Base-by-base conservation (phyloP, 1,140 invertebrate genomes). In the Lamellibrachia luymesi region DNA sequence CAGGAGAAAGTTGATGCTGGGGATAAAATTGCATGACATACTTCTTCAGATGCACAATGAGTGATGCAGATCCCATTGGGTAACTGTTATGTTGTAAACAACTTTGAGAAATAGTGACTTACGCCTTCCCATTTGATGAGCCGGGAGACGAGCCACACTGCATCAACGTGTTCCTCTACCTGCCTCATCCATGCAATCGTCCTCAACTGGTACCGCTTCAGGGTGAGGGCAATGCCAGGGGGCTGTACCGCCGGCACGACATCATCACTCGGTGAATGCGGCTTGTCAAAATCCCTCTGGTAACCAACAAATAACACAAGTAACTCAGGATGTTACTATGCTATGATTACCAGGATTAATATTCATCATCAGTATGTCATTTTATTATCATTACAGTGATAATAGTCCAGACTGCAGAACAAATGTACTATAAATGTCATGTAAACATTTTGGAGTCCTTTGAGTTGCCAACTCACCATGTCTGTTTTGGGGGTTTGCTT, bases 151-250 rank as follows among this genome's bases (percentile, higher is more conserved):
- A 51, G 27, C 92, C 92, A 92, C 8, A 2, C 8, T 17, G 50
- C 17, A 50, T 27, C 92, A 50, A 92, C 52, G 10, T 64, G 50
- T 51, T 51, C 49, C 52, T 92, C 92, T n/a, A 92, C 2, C 8
- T 50, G 8, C 2, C 7, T 51, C 92, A 92, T 92, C 92, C 92
- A 92, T 51, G 50, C 92, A n/a, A 52, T 2, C 2, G 92, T 52
- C 27, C 52, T 38, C 50, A 92, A n/a, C 27, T 92, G 92, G 52
- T 92, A 92, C 50, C 51, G 50, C 52, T 92, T 92, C 51, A 92
- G 92, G 4, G 50, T 38, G 27, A 92, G 51, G 27, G 50, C 27
- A 17, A 92, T 92, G 27, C 27, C 92, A 17, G 50, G 8, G 49
- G 92, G 92, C 50, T 92, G 92, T 6, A 22, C 50, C 50, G 50